A percentile compares a stretch with the other conserved stretches of the same genome.
phyloP scores from a whole-genome alignment of 2,888 invertebrate species.

The Heliconius sara region DNA sequence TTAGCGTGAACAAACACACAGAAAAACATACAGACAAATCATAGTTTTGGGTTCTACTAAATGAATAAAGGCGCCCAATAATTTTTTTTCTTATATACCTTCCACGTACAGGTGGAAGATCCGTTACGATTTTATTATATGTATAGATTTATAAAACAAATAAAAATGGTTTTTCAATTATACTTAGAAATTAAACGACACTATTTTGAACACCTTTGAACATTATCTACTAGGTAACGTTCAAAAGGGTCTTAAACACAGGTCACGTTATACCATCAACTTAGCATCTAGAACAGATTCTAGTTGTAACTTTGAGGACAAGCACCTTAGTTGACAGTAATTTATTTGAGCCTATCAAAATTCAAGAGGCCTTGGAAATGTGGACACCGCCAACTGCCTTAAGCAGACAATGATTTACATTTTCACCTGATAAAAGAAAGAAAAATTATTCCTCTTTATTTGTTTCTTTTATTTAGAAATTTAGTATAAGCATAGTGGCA shows the following conservation, averaged over 20 bases:
- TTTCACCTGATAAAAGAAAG: constrained; percentile 20
- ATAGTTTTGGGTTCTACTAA: too few species aligned
- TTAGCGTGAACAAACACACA: too few species aligned
- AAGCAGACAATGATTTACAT: constrained; percentile 23
- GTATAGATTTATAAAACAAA: too few species aligned
- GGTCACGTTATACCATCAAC: constrained; percentile 24
- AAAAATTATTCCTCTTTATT: not conserved
- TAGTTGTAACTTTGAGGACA: not conserved
- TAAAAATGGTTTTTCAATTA: not conserved
- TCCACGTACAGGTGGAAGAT: too few species aligned
- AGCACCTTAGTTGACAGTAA: not conserved
- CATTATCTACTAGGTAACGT: constrained; percentile 4
- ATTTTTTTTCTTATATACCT: too few species aligned
- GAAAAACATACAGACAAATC: too few species aligned
- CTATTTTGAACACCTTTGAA: not conserved
- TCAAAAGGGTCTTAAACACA: constrained; percentile 3
- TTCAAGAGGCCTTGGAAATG: not conserved
- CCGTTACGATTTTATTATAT: too few species aligned
- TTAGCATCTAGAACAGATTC: not conserved
- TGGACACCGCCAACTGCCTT: constrained; percentile 13
- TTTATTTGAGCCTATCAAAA: constrained; percentile 26
- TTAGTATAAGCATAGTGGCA: not conserved
- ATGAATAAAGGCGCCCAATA: too few species aligned
- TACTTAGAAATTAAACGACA: not conserved
- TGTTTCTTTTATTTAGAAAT: not conserved